Evolutionary conservation across 2,113 vertebrate species (phyloP), one percentile per base, ranked within the genome.

Genomic region (Regulus satrapa): DNA sequence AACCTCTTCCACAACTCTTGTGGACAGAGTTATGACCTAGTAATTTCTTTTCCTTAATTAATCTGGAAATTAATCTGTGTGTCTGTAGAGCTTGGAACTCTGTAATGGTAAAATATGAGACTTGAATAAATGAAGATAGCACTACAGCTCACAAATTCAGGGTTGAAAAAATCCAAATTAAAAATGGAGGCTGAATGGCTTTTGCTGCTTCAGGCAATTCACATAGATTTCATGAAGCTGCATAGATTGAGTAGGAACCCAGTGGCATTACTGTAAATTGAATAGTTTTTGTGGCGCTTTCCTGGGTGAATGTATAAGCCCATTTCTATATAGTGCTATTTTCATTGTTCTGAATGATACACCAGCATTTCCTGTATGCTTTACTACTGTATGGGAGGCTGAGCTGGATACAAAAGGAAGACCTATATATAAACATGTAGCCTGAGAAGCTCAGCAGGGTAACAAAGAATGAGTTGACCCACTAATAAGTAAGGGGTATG

Each of bases 51-150:
- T 56, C 43, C 21, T 26, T n/a, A 63, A 75, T 82, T 54, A 76
- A 79, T 58, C 32, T 79, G 51, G 46, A 89, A 89, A 89, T 62
- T 18, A 38, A 76, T 68, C 6, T 19, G 29, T 85, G 58, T 64
- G 45, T 21, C 38, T 54, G 19, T 83, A 77, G 3, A 31, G 67
- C 61, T 95, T 91, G 80, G 11, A 58, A 83, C 48, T 80, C 19
- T 63, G 8, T 28, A n/a, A 73, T 85, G 74, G 11, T 89, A 84
- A 94, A 48, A 54, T 85, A 82, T 36, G 21, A 91, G 61, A 89
- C 54, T 83, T 67, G 31, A 36, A 86, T 82, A 95, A 97, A 87
- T 31, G 13, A 78, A 66, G n/a, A 84, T 85, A 95, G 86, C 16
- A 7, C 41, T 83, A 58, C 51, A 74, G 45, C 92, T 94, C 62